Conservation (phyloP, 1,140 invertebrate genomes). For the Nixonia krombeini region DNA sequence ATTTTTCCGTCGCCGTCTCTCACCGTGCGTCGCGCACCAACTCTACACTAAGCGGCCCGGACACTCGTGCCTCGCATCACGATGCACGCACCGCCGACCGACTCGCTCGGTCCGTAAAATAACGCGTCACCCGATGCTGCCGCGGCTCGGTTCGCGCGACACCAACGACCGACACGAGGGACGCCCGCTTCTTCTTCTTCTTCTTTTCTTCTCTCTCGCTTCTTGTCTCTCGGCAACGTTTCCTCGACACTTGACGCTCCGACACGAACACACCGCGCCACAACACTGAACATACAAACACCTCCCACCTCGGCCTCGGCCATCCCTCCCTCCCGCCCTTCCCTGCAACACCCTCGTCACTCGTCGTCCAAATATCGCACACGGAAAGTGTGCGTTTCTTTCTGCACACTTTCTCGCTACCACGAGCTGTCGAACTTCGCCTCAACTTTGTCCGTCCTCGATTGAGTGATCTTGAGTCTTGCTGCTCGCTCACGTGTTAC, state of each 20-base stretch:
- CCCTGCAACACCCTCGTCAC: neutral
- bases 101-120: neutral
- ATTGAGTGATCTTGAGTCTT: no score
- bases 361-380: neutral
- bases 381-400: neutral
- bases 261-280: slow-evolving; percentile 10
- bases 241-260: slow-evolving; percentile 2
- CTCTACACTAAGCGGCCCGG: slow-evolving; percentile 32
- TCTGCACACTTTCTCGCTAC: neutral
- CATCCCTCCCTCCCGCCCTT: neutral
- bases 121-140: neutral
- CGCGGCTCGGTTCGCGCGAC: neutral
- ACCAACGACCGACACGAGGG: neutral
- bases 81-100: neutral
- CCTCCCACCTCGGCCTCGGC: neutral
- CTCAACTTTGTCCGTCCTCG: no score
- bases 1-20: slow-evolving; percentile 74
- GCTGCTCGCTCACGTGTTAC: no score
- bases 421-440: no score
- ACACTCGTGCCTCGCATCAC: neutral
- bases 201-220: no score
- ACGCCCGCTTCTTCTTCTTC: no score
- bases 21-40: slow-evolving; percentile 23
- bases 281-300: slow-evolving; percentile 7
- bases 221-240: no score